A percentile compares a stretch with the other conserved stretches of the same genome.
phyloP scores from a whole-genome alignment of 2,113 vertebrate genomes.

The Paracanthobrama guichenoti region DNA sequence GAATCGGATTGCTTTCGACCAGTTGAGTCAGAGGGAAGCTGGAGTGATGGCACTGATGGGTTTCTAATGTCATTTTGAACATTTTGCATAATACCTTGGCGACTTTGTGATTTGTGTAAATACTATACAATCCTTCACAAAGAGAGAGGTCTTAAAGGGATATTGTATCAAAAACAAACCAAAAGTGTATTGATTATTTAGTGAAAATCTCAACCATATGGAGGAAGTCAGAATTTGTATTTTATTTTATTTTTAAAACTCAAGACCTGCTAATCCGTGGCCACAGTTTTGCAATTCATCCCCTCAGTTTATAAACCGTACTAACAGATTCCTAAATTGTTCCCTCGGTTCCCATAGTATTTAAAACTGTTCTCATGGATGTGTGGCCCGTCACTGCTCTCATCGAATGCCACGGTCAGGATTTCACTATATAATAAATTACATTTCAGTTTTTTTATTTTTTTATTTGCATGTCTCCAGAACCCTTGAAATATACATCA shows the following conservation, averaged over 20 bases:
- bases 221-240: too few relatives aligned
- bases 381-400: background rate
- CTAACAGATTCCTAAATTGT: too few relatives aligned
- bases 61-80: conserved; percentile 4
- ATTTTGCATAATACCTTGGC: conserved; percentile 9
- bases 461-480: background rate
- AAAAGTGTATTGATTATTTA: background rate
- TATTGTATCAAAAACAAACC: background rate
- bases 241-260: too few relatives aligned
- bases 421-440: background rate
- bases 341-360: too few relatives aligned
- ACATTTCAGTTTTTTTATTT: background rate
- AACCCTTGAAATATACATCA: background rate
- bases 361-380: too few relatives aligned
- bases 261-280: too few relatives aligned
- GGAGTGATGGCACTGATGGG: background rate
- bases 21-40: background rate
- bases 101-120: background rate
- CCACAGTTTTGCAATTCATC: too few relatives aligned
- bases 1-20: conserved; percentile 23
- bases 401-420: background rate
- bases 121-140: background rate
- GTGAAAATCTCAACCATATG: background rate
- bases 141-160: background rate
- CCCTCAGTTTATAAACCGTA: too few relatives aligned